Conservation (phyloP, 2,797 vertebrate species). For the Mareca strepera region DNA sequence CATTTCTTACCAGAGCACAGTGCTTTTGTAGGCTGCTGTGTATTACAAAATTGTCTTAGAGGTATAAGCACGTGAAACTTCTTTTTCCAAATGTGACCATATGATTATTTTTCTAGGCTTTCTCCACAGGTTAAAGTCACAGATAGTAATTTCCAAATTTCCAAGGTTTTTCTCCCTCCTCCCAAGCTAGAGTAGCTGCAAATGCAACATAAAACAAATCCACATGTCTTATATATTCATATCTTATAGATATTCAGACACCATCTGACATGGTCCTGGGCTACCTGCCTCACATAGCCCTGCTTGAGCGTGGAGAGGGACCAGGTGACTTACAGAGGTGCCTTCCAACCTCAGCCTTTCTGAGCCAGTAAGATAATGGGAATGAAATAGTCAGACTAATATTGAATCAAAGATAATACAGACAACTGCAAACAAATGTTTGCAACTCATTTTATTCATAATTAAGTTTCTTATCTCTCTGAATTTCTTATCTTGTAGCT, state of each 20-base stretch:
- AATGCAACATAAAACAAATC: background rate
- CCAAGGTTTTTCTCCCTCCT: too few relatives aligned
- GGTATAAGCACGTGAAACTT: background rate
- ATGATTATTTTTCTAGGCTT: background rate
- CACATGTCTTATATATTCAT: too few relatives aligned
- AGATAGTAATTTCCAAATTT: background rate
- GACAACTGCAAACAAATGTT: background rate
- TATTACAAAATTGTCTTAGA: background rate
- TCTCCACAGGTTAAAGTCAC: background rate
- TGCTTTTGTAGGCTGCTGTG: background rate
- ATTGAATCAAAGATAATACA: background rate
- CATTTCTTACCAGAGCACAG: accelerated
- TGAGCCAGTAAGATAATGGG: background rate
- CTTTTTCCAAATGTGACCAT: background rate
- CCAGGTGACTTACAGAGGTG: background rate
- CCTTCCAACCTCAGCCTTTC: background rate
- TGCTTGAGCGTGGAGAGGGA: background rate
- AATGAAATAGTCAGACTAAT: background rate
- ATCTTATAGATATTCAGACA: background rate
- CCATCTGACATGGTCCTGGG: background rate
- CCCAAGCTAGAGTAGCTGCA: background rate
- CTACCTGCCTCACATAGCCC: background rate
- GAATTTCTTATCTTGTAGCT: background rate
- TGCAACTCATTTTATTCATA: background rate
- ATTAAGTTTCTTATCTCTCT: background rate